A percentile compares a stretch with the other conserved stretches of the same genome.
Conservation (phyloP, 2,797 vertebrate species). For the Anomalospiza imberbis region DNA sequence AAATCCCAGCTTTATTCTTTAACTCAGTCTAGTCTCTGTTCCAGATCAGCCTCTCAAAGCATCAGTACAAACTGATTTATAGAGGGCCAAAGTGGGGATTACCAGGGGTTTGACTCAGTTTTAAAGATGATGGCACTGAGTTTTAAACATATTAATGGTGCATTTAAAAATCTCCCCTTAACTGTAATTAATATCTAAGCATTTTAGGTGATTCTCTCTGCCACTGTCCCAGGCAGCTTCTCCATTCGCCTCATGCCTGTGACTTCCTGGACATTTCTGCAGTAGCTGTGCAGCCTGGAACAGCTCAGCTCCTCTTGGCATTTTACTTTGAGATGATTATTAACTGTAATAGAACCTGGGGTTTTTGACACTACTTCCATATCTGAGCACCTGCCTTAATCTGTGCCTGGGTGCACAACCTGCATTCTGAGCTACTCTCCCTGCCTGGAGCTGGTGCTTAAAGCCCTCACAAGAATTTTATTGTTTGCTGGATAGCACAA, state of each 20-base stretch:
- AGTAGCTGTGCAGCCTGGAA: neutral
- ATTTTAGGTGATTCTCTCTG: neutral
- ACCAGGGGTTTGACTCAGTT: neutral
- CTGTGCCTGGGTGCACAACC: neutral
- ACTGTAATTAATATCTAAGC: neutral
- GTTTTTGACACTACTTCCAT: neutral
- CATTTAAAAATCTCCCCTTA: neutral
- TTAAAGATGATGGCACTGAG: neutral
- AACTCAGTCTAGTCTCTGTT: neutral
- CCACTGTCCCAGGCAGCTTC: neutral
- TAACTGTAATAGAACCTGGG: neutral
- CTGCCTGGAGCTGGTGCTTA: neutral
- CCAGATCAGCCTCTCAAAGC: neutral
- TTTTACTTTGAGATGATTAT: neutral
- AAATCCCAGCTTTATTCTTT: neutral
- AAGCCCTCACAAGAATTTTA: neutral
- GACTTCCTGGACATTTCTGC: neutral
- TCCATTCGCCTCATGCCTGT: rapidly evolving
- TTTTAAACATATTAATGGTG: rapidly evolving
- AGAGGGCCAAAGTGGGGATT: neutral
- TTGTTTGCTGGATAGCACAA: neutral
- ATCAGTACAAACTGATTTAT: neutral
- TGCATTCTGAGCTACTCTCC: neutral
- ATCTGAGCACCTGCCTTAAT: neutral
- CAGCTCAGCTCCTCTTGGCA: neutral